phyloP scores from a whole-genome alignment of 1,140 invertebrate genomes.

The Oncopeltus fasciatus region DNA sequence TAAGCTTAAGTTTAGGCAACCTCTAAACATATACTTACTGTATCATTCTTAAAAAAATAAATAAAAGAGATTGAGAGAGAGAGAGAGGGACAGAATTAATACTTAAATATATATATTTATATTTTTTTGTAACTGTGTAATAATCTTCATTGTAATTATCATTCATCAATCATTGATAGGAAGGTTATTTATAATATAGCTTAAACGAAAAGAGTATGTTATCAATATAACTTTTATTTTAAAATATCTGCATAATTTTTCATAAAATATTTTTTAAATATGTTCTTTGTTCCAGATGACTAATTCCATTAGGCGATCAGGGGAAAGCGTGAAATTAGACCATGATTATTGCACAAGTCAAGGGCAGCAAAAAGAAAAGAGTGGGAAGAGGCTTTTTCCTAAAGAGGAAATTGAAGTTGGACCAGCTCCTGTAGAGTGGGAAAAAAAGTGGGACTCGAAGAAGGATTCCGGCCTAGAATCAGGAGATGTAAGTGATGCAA shows the following conservation, averaged over 20 bases:
- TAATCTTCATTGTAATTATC: too few relatives aligned
- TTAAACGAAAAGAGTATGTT: too few relatives aligned
- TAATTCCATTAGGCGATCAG: too few relatives aligned
- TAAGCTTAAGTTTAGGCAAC: too few relatives aligned
- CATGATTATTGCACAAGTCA: slow-evolving; percentile 36
- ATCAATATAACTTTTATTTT: not conserved
- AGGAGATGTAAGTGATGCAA: slow-evolving; percentile 31
- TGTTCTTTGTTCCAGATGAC: not conserved
- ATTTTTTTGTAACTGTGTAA: too few relatives aligned
- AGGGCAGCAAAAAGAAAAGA: not conserved
- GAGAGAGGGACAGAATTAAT: too few relatives aligned
- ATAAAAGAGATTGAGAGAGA: too few relatives aligned
- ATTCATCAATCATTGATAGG: too few relatives aligned
- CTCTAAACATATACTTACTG: too few relatives aligned
- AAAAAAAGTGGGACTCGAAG: slow-evolving; percentile 25
- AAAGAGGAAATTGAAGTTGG: not conserved
- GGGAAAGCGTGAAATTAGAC: slow-evolving; percentile 32
- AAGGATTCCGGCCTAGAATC: slow-evolving; percentile 34
- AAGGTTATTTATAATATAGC: too few relatives aligned
- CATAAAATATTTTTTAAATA: not conserved
- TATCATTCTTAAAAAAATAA: too few relatives aligned
- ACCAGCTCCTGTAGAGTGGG: not conserved
- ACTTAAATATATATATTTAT: too few relatives aligned
- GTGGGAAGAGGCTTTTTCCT: not conserved
- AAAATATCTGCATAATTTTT: not conserved